Conservation (phyloP, 2,888 invertebrate species). For the Eilema griseolum region DNA sequence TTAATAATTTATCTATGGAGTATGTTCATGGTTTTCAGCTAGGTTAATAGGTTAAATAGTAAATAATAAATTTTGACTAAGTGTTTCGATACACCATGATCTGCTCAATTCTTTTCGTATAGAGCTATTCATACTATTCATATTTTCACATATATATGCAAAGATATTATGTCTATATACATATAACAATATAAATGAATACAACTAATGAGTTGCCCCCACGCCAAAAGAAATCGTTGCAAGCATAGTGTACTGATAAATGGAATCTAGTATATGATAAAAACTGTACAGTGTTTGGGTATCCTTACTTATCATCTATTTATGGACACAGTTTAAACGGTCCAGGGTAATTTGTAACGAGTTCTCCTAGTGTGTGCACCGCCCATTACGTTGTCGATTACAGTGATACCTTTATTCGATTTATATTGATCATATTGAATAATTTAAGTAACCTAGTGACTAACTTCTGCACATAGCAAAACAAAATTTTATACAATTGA, state of each 20-base stretch:
- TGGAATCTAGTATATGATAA: no score
- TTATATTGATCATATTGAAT: constrained; percentile 7
- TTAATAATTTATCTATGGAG: constrained; percentile 29
- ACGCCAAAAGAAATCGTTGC: no score
- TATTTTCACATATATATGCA: not conserved
- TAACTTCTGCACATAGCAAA: constrained; percentile 27
- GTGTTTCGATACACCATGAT: not conserved
- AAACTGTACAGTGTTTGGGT: no score
- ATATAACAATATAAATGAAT: not conserved
- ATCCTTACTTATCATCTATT: no score
- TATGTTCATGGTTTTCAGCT: constrained; percentile 39
- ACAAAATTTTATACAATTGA: constrained; percentile 52
- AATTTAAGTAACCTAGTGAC: constrained; percentile 31
- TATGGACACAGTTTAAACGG: no score
- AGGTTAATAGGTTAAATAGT: constrained; percentile 17
- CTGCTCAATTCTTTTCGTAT: not conserved
- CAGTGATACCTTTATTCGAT: not conserved
- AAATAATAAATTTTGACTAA: constrained; percentile 14
- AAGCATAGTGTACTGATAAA: no score
- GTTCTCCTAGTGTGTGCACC: no score
- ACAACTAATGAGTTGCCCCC: not conserved
- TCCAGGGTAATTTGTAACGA: no score
- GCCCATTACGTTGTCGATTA: not conserved
- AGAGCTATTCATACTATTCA: not conserved
- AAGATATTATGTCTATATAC: not conserved